Percentiles rank a stretch among this genome's conserved stretches.
Conservation (phyloP, 2,888 invertebrate genomes). For the Bombylius discolor region DNA sequence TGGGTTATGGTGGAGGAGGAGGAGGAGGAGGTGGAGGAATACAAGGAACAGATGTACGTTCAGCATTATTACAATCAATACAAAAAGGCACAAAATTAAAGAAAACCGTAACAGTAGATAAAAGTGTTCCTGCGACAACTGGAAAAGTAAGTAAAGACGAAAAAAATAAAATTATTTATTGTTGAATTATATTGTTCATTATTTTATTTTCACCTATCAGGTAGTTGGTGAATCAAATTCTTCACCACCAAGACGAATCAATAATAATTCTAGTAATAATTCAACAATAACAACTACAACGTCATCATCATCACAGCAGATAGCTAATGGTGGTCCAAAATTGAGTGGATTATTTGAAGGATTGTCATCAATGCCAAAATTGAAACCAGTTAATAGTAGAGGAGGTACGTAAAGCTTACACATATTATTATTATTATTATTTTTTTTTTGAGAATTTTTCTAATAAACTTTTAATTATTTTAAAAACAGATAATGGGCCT, state of each 20-base stretch:
- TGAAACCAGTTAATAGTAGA: slow-evolving; percentile 34
- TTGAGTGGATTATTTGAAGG: slow-evolving; percentile 35
- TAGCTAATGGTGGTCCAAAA: slow-evolving; percentile 32
- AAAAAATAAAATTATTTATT: too few species aligned
- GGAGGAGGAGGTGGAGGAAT: slow-evolving; percentile 5
- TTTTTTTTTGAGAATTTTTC: too few species aligned
- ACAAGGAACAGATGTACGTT: slow-evolving; percentile 47
- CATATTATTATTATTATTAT: too few species aligned
- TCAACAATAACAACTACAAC: slow-evolving; percentile 13
- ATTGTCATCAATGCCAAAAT: slow-evolving; percentile 34
- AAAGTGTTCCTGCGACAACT: slow-evolving; percentile 67
- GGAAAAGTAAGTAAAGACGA: slow-evolving; percentile 41
- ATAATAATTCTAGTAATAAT: not conserved
- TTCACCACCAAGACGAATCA: not conserved
- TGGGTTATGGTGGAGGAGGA: slow-evolving; percentile 8
- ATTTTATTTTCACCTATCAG: not conserved
- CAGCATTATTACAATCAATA: slow-evolving; percentile 66
- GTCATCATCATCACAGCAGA: slow-evolving; percentile 15
- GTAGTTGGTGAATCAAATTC: slow-evolving; percentile 3
- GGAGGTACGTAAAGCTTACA: slow-evolving; percentile 10
- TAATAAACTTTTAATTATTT: not conserved
- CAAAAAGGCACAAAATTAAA: slow-evolving; percentile 69
- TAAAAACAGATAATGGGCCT: not conserved
- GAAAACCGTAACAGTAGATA: slow-evolving; percentile 79
- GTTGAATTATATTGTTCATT: not conserved